Base-by-base conservation (phyloP, 2,888 invertebrate genomes). In the Therioaphis trifolii region DNA sequence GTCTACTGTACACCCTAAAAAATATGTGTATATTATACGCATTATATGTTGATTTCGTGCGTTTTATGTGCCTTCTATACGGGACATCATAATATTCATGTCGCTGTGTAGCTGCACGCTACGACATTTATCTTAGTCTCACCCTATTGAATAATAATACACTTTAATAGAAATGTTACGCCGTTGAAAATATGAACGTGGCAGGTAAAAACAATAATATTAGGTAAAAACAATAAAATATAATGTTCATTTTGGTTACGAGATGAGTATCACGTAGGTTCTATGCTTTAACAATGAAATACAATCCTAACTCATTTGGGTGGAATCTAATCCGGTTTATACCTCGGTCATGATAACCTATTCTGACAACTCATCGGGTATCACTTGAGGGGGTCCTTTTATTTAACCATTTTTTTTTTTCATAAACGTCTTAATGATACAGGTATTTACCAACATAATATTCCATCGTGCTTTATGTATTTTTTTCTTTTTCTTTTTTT, bases 151-250 rank as follows among this genome's bases (percentile, higher is more conserved):
- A 58, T 58, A 43, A 24, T n/a, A n/a, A n/a, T 52, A 72, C 29
- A 49, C 18, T 55, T 52, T 35, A 74, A 74, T 55, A 29, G 52
- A 74, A 74, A 74, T 35, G 74, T 29, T 74, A 52, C 29, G 21
- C 49, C 14, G 15, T 55, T 7, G 24, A 2, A 35, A n/a, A n/a
- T n/a, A n/a, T n/a, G n/a, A 52, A 15, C 43, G 61, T 75, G 61
- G 40, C 75, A 43, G 61, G 61, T 74, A 74, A 74, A 58, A 40
- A 58, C 61, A 14, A 27, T 63, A 46, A 63, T 63, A 63, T 76
- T 63, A 46, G 27, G 43, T 63, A 76, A 76, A 76, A 63, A 75
- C 75, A 75, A 75, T 75, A 58, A 61, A 76, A 76, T 63, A 76
- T 27, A 76, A 46, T 46, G 76, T 27, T 46, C 27, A 14, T 76